Evolutionary conservation across 2,888 invertebrate species (phyloP).

Genomic region (Drosophila atripex): DNA sequence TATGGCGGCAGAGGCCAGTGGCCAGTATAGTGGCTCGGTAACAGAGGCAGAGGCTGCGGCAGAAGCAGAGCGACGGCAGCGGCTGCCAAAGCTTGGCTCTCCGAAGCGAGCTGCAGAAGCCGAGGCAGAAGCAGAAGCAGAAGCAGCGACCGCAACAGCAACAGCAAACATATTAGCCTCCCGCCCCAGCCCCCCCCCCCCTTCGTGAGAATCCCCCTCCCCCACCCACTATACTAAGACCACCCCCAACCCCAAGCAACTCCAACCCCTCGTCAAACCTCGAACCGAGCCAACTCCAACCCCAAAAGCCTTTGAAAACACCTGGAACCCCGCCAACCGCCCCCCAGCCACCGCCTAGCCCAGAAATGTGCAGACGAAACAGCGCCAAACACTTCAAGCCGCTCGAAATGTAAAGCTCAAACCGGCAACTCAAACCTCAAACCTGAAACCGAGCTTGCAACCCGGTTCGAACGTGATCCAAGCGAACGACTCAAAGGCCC

Average conservation of each 20-base stretch:
- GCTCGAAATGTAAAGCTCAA: neutral
- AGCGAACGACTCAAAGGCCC: neutral
- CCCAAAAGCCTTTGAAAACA: neutral
- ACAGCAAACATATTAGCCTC: neutral
- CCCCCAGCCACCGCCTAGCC: neutral
- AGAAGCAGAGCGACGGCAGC: neutral
- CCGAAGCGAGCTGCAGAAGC: neutral
- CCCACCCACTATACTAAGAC: neutral
- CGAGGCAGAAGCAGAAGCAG: neutral
- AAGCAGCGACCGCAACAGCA: neutral
- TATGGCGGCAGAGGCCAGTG: constrained; percentile 1
- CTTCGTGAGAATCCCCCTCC: neutral
- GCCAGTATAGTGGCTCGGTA: neutral
- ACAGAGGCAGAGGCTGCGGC: neutral
- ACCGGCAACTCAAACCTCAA: constrained; percentile 2
- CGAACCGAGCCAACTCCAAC: neutral
- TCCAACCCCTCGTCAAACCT: neutral
- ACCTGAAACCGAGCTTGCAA: neutral
- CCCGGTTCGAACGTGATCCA: constrained; percentile 14
- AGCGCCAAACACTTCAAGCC: constrained; percentile 49
- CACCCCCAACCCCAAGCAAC: neutral
- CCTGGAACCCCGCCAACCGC: neutral
- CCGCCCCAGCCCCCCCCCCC: neutral
- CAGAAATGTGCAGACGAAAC: constrained; percentile 11
- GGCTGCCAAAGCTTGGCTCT: constrained; percentile 1